Base-by-base conservation (phyloP, 2,113 vertebrate species). In the Charadrius vociferus region DNA sequence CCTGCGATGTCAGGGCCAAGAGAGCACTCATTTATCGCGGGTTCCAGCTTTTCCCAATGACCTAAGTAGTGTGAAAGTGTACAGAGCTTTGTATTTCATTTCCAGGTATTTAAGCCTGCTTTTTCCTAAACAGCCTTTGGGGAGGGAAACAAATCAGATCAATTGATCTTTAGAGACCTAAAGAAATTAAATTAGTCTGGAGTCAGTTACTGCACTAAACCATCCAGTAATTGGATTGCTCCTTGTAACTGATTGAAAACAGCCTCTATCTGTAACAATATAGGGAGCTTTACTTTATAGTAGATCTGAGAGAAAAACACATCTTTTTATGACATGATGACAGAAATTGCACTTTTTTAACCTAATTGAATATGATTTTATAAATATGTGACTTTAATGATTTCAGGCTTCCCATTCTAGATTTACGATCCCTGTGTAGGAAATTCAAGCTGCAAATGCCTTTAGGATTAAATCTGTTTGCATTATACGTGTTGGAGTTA, bases 171-270 rank as follows among this genome's bases (percentile, higher is more conserved):
- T 98, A 96, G 99, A 99, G 99, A 99, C 99, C 98, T 98, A 97
- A 98, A 99, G 98, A 99, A 99, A 99, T 99, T 98, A 97, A 98
- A 99, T 99, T 99, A 99, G 99, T 99, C 99, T 99, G 99, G 99
- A 99, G 99, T 99, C 99, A 98, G 99, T 98, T 99, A 99, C 99
- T 99, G 99, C 99, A 99, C 99, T 99, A 99, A 99, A 99, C 99
- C 99, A 98, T 98, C 98, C 97, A 86, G 97, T 99, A 99, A 99
- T 99, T 99, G 98, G 99, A 99, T 99, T 99, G 99, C 98, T 98
- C 96, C 98, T 98, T 98, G 98, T 99, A 99, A 99, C 99, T 99
- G 99, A 99, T 99, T 99, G 99, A 99, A 99, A 99, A 98, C 99
- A 99, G 99, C 98, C 98, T 97, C 98, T 98, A 98, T 99, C 98